Conservation (phyloP, 2,888 invertebrate species). For the Ophion slaviceki region DNA sequence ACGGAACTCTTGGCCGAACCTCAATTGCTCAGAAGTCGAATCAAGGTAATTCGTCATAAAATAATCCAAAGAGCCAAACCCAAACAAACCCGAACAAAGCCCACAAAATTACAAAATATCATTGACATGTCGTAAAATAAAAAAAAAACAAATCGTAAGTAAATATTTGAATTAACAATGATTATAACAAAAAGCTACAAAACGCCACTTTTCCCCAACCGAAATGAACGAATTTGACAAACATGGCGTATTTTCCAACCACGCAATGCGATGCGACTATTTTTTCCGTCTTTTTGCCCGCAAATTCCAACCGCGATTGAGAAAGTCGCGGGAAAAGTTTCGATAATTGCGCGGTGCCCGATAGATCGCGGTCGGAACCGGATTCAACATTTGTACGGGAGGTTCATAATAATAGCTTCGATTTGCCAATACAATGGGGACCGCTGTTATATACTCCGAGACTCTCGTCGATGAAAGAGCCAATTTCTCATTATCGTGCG, state of each 20-base stretch:
- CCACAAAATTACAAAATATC: background rate
- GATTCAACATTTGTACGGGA: conserved; percentile 7
- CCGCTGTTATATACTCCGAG: conserved; percentile 12
- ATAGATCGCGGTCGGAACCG: conserved; percentile 17
- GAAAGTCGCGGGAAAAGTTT: conserved; percentile 19
- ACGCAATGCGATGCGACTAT: background rate
- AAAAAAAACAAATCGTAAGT: background rate
- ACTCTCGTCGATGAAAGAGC: conserved; percentile 34
- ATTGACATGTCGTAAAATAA: background rate
- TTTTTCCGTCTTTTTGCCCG: background rate
- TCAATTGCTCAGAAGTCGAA: conserved; percentile 78
- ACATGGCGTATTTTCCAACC: background rate
- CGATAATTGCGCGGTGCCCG: background rate
- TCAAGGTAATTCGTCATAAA: conserved; percentile 74
- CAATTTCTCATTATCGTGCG: conserved; percentile 24
- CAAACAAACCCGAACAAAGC: background rate
- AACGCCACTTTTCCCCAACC: background rate
- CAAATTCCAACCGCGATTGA: background rate
- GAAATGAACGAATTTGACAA: background rate
- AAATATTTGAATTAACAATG: background rate
- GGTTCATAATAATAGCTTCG: conserved; percentile 22
- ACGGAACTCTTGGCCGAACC: conserved; percentile 73
- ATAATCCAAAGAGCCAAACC: background rate
- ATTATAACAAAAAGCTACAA: background rate
- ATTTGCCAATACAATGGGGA: conserved; percentile 41